phyloP scores from a whole-genome alignment of 53 echinoderm and acorn worm species.

The Astropecten irregularis region DNA sequence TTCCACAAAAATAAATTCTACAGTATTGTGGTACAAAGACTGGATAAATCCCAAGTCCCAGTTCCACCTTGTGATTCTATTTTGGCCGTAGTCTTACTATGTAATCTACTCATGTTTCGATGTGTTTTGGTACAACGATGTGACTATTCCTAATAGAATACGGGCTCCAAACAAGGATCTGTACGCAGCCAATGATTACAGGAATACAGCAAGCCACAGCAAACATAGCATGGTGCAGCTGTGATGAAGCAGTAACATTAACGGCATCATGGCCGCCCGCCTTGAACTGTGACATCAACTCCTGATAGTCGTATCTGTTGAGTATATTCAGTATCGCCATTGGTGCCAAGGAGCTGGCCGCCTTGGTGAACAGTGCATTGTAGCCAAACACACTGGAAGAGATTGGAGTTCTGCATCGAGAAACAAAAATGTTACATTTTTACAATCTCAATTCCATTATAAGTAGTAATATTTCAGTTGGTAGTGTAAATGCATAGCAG shows the following conservation, averaged over 20 bases:
- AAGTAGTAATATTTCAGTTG: no score
- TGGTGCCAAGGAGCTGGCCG: constrained; percentile 86
- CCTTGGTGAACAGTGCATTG: constrained; percentile 98
- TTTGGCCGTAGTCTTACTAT: no score
- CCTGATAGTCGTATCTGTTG: constrained; percentile 74
- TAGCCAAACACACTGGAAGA: constrained; percentile 96
- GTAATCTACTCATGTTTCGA: constrained; percentile 72
- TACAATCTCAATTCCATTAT: no score
- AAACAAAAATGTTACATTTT: constrained; percentile 7
- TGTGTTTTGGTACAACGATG: constrained; percentile 70
- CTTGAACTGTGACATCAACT: not conserved
- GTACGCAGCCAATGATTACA: constrained; percentile 59
- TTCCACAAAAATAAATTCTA: no score
- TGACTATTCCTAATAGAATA: constrained; percentile 82
- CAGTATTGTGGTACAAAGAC: no score
- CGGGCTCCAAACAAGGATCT: constrained; percentile 82
- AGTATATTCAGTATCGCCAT: constrained; percentile 82
- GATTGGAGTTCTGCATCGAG: constrained; percentile 71
- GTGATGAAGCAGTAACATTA: not conserved
- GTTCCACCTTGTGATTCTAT: no score
- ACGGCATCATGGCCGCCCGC: not conserved
- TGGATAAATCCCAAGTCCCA: no score
- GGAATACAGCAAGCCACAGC: constrained; percentile 79
- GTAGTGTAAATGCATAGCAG: no score
- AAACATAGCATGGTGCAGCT: constrained; percentile 76